phyloP scores from a whole-genome alignment of 2,888 invertebrate genomes.

The Loripinus fragilis region DNA sequence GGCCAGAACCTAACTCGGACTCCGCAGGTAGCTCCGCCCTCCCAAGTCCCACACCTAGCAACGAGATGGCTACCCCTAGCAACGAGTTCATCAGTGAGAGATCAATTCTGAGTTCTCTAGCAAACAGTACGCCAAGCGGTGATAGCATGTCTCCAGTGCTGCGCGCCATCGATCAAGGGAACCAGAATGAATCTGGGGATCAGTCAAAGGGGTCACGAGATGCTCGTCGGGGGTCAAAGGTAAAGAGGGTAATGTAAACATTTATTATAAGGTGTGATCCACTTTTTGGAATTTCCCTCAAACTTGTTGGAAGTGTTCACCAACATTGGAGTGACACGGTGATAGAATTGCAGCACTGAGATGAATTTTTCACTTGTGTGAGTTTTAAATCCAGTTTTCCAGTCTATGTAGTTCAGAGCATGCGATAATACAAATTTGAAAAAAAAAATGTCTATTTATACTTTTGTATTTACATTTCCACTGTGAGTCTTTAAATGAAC shows the following conservation, averaged over 20 bases:
- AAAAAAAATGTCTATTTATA: too few relatives aligned
- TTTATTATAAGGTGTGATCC: constrained; percentile 63
- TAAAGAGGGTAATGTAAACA: constrained; percentile 62
- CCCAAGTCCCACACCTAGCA: constrained; percentile 1
- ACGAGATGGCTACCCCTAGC: background rate
- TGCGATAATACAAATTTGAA: background rate
- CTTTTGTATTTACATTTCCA: too few relatives aligned
- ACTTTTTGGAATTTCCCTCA: background rate
- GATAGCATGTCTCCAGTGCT: constrained; percentile 40
- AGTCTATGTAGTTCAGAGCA: background rate
- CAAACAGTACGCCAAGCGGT: constrained; percentile 27
- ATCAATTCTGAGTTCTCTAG: constrained; percentile 14
- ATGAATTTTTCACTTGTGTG: background rate
- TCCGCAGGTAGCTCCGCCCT: constrained; percentile 5
- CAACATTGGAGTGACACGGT: constrained; percentile 20
- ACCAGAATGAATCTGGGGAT: background rate
- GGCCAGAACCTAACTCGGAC: constrained; percentile 23
- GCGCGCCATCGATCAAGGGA: constrained; percentile 6
- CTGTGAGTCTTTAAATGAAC: too few relatives aligned
- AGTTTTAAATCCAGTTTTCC: background rate
- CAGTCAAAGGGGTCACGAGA: constrained; percentile 7
- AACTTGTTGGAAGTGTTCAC: background rate
- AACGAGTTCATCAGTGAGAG: constrained; percentile 12
- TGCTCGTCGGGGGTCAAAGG: constrained; percentile 55
- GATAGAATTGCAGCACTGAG: background rate